A percentile compares a stretch with the other conserved stretches of the same genome.
Evolutionary conservation across 2,113 vertebrate species (phyloP).

Genomic region (Rhynchomys soricoides): DNA sequence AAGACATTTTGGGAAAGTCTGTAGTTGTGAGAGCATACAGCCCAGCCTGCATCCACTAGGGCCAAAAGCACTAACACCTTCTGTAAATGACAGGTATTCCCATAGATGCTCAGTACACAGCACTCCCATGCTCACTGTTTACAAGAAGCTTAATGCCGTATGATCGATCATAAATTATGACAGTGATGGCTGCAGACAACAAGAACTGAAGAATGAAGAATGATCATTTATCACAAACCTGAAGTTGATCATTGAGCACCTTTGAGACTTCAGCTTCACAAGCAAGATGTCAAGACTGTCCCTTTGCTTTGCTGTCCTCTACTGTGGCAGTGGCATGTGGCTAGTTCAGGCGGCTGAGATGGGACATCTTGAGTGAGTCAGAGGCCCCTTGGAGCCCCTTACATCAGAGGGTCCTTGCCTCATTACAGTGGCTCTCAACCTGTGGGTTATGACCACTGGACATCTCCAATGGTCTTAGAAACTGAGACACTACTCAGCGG

Average conservation of each 20-base stretch:
- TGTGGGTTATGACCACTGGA: background rate
- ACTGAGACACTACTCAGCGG: background rate
- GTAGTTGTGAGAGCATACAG: background rate
- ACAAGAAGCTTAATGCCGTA: background rate
- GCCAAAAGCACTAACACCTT: too few species aligned
- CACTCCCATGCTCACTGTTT: accelerated
- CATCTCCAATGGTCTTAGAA: background rate
- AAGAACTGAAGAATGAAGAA: background rate
- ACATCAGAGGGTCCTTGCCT: background rate
- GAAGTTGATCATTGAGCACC: background rate
- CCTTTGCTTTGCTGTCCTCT: accelerated
- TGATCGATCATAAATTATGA: background rate
- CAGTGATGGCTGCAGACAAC: accelerated
- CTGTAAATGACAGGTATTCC: background rate
- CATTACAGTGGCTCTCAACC: background rate
- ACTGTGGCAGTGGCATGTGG: background rate
- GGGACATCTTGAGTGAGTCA: accelerated
- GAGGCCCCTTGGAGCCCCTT: background rate
- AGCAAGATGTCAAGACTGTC: background rate
- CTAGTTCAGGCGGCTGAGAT: background rate
- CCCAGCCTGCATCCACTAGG: background rate
- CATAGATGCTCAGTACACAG: accelerated
- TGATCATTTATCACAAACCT: background rate
- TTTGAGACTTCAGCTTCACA: background rate
- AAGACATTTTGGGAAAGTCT: background rate